phyloP scores from a whole-genome alignment of 1,140 invertebrate species.

The Pissodes strobi region DNA sequence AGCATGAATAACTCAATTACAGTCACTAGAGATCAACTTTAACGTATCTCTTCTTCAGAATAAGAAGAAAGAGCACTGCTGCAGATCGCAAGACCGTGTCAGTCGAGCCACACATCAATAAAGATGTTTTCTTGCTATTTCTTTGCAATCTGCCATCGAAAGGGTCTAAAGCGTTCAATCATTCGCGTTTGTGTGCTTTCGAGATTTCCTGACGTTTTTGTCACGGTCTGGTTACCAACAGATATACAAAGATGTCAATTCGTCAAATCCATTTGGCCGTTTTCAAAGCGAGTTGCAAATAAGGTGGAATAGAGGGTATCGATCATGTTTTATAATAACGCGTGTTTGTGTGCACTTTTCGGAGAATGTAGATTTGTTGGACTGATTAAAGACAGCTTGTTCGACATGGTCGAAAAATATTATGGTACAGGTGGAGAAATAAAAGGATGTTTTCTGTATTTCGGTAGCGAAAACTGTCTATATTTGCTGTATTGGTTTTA shows the following conservation, averaged over 20 bases:
- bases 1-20: too few species aligned
- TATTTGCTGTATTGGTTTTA: too few species aligned
- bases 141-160: conserved; percentile 16
- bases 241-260: conserved; percentile 29
- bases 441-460: background rate
- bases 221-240: conserved; percentile 30
- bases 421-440: background rate
- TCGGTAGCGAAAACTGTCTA: too few species aligned
- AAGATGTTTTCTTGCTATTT: conserved; percentile 18
- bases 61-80: background rate
- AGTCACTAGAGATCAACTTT: background rate
- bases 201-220: conserved; percentile 19
- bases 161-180: conserved; percentile 21
- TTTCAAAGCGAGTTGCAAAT: conserved; percentile 6
- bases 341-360: conserved; percentile 1
- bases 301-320: conserved; percentile 10
- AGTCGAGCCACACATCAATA: conserved; percentile 13
- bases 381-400: conserved; percentile 7
- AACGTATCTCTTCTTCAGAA: background rate
- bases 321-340: conserved; percentile 13
- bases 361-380: conserved; percentile 12
- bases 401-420: background rate
- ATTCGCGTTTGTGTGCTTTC: conserved; percentile 21
- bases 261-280: conserved; percentile 12
- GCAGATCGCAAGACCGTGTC: background rate